These are phyloP conservation scores for Crax fasciolata DNA, from an alignment of 2,797 vertebrate genomes.

Conservation along the genomic window DNA sequence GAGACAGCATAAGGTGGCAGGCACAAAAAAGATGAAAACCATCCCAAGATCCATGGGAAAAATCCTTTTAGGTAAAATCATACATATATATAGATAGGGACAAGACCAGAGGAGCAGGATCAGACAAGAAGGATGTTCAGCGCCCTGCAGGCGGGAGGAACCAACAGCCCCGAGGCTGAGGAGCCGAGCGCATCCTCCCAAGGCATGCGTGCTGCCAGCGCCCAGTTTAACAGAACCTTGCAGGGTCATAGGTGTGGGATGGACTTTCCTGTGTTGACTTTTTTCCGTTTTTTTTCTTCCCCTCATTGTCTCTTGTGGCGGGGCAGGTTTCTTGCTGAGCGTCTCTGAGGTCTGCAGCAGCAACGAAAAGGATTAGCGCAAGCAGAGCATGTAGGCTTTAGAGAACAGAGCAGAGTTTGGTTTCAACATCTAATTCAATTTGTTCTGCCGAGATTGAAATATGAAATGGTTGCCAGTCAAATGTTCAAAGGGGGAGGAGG, in stretches of 20 bases:
- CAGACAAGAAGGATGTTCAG: background rate
- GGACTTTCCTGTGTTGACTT: background rate
- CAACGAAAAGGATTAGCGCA: constrained; percentile 78
- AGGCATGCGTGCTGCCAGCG: background rate
- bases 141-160: background rate
- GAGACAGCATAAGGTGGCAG: background rate
- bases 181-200: background rate
- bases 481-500: constrained; percentile 78
- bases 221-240: background rate
- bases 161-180: background rate
- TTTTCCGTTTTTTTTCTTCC: background rate
- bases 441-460: constrained; percentile 88
- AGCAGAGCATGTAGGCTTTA: constrained; percentile 80
- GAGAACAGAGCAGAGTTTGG: constrained; percentile 82
- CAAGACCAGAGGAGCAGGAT: background rate
- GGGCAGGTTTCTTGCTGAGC: constrained; percentile 53
- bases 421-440: constrained; percentile 88
- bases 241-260: background rate
- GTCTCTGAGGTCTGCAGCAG: constrained; percentile 53
- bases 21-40: background rate
- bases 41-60: background rate
- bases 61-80: background rate
- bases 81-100: background rate
- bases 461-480: constrained; percentile 87
- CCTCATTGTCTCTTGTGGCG: constrained; percentile 60